These are phyloP conservation scores for Mellilla xanthometata DNA, from an alignment of 2,888 invertebrate species.

Conservation along the genomic window DNA sequence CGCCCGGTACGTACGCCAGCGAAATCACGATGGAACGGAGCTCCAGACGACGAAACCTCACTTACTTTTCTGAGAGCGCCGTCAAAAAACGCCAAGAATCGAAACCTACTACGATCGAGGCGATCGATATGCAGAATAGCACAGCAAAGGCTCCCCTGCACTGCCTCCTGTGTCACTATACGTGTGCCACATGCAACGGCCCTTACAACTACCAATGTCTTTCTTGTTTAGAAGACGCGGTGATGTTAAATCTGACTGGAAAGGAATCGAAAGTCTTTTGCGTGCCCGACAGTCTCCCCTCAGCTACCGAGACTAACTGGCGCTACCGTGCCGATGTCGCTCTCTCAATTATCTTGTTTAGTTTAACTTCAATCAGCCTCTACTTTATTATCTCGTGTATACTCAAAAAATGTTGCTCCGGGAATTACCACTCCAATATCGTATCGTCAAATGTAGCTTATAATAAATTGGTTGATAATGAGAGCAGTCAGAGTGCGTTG, in stretches of 20 bases:
- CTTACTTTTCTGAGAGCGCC: constrained; percentile 53
- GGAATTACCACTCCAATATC: constrained; percentile 58
- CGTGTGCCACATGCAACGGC: constrained; percentile 87
- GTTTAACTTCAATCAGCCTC: constrained; percentile 49
- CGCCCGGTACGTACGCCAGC: constrained; percentile 73
- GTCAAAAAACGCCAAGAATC: constrained; percentile 58
- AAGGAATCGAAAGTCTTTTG: constrained; percentile 71
- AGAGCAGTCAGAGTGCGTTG: constrained; percentile 61
- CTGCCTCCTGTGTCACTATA: constrained; percentile 88
- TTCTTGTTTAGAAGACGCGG: constrained; percentile 86
- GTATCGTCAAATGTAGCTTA: constrained; percentile 53
- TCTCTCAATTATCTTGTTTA: constrained; percentile 57
- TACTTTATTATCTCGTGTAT: constrained; percentile 52
- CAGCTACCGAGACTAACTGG: constrained; percentile 69
- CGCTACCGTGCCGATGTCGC: constrained; percentile 69
- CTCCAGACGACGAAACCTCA: constrained; percentile 69
- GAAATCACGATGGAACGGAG: constrained; percentile 60
- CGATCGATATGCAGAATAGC: constrained; percentile 56
- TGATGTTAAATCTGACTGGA: constrained; percentile 68
- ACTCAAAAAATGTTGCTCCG: constrained; percentile 51
- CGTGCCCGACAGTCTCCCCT: constrained; percentile 70
- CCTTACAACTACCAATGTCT: constrained; percentile 87
- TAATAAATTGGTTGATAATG: constrained; percentile 67
- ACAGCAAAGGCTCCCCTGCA: constrained; percentile 53
- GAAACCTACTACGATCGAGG: constrained; percentile 52